phyloP scores from a whole-genome alignment of 2,113 vertebrate genomes.

The Pterocles orientalis region DNA sequence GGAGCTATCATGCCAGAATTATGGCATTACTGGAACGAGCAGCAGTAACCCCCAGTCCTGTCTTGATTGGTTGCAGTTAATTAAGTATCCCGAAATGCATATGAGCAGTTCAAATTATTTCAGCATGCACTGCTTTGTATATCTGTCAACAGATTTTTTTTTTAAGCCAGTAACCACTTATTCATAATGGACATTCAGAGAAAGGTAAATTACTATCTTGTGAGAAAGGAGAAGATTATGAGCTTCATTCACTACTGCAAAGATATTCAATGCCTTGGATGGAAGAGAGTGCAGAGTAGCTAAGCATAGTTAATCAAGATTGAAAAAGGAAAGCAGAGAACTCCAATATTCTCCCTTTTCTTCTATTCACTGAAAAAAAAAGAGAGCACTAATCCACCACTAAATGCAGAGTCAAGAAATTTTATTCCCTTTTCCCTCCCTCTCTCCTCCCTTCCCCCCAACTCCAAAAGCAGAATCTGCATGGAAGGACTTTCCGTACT shows the following conservation, averaged over 20 bases:
- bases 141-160: conserved; percentile 40
- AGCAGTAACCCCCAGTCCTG: not conserved
- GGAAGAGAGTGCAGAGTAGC: not conserved
- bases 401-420: conserved; percentile 69
- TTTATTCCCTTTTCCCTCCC: conserved; percentile 27
- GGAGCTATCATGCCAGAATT: not conserved
- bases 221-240: conserved; percentile 41
- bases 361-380: conserved; percentile 50
- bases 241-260: conserved; percentile 28
- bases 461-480: not conserved
- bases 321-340: conserved; percentile 46
- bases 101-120: conserved; percentile 33
- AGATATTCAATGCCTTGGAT: conserved; percentile 36
- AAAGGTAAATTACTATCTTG: conserved; percentile 59
- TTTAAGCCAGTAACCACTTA: conserved; percentile 30
- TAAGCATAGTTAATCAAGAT: conserved; percentile 59
- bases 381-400: conserved; percentile 45
- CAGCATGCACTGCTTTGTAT: not conserved
- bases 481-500: not conserved
- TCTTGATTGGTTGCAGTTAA: conserved; percentile 31
- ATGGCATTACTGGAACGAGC: not conserved
- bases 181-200: conserved; percentile 51
- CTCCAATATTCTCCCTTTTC: conserved; percentile 50
- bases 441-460: conserved; percentile 31
- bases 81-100: conserved; percentile 26